Evolutionary conservation across 2,888 invertebrate genomes (phyloP), one percentile per base, ranked within the genome.

Genomic region (Dryocosmus kuriphilus): DNA sequence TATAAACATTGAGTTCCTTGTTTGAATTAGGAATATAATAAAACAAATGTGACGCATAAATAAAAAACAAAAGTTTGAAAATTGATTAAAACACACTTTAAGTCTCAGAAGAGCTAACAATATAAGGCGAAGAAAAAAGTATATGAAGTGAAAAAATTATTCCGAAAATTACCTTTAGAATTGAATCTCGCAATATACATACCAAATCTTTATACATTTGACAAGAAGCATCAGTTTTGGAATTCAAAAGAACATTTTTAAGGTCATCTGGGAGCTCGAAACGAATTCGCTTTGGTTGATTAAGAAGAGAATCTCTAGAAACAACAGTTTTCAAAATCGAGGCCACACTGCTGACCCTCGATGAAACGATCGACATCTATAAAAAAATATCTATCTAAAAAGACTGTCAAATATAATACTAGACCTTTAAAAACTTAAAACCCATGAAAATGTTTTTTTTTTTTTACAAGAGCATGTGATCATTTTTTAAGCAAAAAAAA

Each of bases 171-270:
- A 92, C 92, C 89, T 91, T 90, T 30, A 92, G 89, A 83, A 92
- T 91, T 9, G 92, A 91, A 86, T 93, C 93, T 80, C 93, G 87
- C 27, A 94, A 91, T 27, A 92, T 90, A 83, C 92, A 92, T 67
- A 94, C 90, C 65, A 94, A 88, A 79, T 93, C 92, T 82, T 93
- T 92, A 82, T 94, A 94, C 51, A 91, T 91, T 84, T 92, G 92
- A 3, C 88, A 86, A 77, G 92, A 91, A 76, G 87, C 86, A 3
- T 91, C 91, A 79, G 88, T 87, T 55, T 92, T 89, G 84, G 91
- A 93, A 80, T 93, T 91, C 74, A 89, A 84, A 22, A 94, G 86
- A 81, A 93, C 92, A 73, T 85, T 87, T 83, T 92, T 92, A 1
- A 94, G 88, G 86, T 93, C 92, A 83, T 92, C 90, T 1, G 93